Evolutionary conservation across 2,888 invertebrate species (phyloP), one percentile per base, ranked within the genome.

Genomic region (Idaea dimidiata): DNA sequence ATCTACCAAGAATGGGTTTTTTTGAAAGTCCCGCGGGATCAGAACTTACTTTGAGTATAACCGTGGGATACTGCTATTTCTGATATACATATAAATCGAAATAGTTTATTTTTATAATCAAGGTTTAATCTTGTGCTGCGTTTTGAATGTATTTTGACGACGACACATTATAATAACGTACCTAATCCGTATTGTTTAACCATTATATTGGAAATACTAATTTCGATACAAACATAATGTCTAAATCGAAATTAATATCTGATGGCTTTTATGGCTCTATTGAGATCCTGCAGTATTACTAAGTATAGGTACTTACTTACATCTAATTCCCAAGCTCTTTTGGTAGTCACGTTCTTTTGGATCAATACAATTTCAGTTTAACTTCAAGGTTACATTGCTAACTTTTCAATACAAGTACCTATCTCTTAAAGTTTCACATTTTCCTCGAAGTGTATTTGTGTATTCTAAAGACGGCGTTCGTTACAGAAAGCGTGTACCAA

Each of bases 401-500:
- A 57, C 59, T 60, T 64, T 59, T 53, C 33, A 55, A 56, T 61
- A 59, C 60, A 59, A 55, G 43, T 63, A 64, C 58, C 59, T 43
- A 14, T 43, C 43, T 43, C 43, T 43, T 43, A 43, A 43, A 43
- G 43, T 43, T 43, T 69, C 61, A 54, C 54, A 43, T 58, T 59
- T 59, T 16, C 53, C n/a, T 43, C 14, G 8, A 43, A 43, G 43
- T 43, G 43, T 43, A 43, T 43, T 43, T 43, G 43, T 43, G 43
- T 43, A 43, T 43, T 43, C 43, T 43, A 59, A 64, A 62, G 74
- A 62, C 61, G 60, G 60, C 32, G 59, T 84, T 71, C 43, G 59
- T 62, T 73, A 18, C 88, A 95, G 95, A 95, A 83, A 94, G 95
- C 72, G 94, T 95, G 72, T 95, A 94, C 83, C 94, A 94, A 85